phyloP scores from a whole-genome alignment of 2,888 invertebrate species.

The Heterodera filipjevi region DNA sequence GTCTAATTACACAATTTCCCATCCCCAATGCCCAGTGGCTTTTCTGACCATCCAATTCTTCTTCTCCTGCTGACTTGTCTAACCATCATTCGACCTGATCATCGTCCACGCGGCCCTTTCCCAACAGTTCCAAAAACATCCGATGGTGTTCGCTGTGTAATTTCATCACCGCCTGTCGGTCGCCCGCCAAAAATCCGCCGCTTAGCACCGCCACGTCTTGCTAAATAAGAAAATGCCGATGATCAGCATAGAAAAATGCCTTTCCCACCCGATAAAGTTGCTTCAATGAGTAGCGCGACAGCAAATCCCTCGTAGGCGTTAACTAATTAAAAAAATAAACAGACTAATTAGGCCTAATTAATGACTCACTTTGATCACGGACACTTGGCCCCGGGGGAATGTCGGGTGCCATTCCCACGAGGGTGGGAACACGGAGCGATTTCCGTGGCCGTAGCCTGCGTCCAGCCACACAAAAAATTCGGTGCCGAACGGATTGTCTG shows the following conservation, averaged over 20 bases:
- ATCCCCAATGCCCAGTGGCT: conserved; percentile 41
- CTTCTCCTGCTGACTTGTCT: conserved; percentile 41
- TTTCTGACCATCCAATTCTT: conserved; percentile 21
- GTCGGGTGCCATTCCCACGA: conserved; percentile 42
- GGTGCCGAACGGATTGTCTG: conserved; percentile 61
- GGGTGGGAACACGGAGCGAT: conserved; percentile 36
- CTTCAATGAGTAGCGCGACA: conserved; percentile 48
- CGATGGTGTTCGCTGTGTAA: conserved; percentile 48
- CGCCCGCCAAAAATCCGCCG: conserved; percentile 43
- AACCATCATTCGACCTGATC: conserved; percentile 53
- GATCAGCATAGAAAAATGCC: not conserved
- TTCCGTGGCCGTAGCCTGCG: conserved; percentile 65
- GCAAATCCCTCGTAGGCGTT: conserved; percentile 40
- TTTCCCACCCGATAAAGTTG: conserved; percentile 52
- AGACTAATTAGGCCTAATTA: not conserved
- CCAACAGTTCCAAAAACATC: conserved; percentile 42
- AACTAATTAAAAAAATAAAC: too few relatives aligned
- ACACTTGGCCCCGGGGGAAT: conserved; percentile 40
- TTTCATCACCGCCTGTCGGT: conserved; percentile 27
- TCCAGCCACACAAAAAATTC: conserved; percentile 65
- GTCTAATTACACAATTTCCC: not conserved
- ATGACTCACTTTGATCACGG: conserved; percentile 44
- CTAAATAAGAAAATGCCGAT: not conserved
- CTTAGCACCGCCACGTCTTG: conserved; percentile 49
- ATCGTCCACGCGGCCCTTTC: conserved; percentile 60